phyloP scores from a whole-genome alignment of 2,888 invertebrate species.

The Eumacrocentrus americanus region DNA sequence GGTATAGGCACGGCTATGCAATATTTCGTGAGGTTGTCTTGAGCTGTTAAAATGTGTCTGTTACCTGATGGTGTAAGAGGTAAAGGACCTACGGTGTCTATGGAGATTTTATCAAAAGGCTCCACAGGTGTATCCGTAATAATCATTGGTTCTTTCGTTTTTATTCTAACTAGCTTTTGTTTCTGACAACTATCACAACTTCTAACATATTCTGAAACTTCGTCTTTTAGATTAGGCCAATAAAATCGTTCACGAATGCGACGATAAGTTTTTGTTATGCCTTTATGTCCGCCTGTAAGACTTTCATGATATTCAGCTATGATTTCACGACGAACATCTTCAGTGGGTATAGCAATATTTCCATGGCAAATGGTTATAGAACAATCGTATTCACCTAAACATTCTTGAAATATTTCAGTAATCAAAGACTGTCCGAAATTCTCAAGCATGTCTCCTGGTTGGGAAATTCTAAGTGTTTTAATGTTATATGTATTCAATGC shows the following conservation, averaged over 20 bases:
- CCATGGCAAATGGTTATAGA: slow-evolving; percentile 13
- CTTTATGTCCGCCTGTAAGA: slow-evolving; percentile 17
- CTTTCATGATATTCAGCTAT: slow-evolving; percentile 15
- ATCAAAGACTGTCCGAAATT: not conserved
- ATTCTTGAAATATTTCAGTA: not conserved
- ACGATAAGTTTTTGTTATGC: slow-evolving; percentile 26
- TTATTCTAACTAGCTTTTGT: slow-evolving; percentile 27
- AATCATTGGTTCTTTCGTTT: slow-evolving; percentile 33
- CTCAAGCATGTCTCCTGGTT: slow-evolving; percentile 19
- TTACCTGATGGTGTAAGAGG: slow-evolving; percentile 24
- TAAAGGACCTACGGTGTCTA: slow-evolving; percentile 26
- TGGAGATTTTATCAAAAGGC: slow-evolving; percentile 31
- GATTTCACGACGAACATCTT: too few species aligned
- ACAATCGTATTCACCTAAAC: not conserved
- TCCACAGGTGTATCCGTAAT: slow-evolving; percentile 30
- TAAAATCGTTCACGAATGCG: slow-evolving; percentile 25
- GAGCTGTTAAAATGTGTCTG: slow-evolving; percentile 29
- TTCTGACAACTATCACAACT: slow-evolving; percentile 34
- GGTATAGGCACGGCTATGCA: slow-evolving; percentile 24
- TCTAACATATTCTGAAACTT: slow-evolving; percentile 30
- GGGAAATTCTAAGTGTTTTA: slow-evolving; percentile 11
- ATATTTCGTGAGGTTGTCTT: slow-evolving; percentile 32
- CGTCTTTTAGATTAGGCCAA: slow-evolving; percentile 31
- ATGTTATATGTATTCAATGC: not conserved
- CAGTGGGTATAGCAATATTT: too few species aligned